phyloP scores from a whole-genome alignment of 2,113 vertebrate species.

The Dipodomys ordii region DNA sequence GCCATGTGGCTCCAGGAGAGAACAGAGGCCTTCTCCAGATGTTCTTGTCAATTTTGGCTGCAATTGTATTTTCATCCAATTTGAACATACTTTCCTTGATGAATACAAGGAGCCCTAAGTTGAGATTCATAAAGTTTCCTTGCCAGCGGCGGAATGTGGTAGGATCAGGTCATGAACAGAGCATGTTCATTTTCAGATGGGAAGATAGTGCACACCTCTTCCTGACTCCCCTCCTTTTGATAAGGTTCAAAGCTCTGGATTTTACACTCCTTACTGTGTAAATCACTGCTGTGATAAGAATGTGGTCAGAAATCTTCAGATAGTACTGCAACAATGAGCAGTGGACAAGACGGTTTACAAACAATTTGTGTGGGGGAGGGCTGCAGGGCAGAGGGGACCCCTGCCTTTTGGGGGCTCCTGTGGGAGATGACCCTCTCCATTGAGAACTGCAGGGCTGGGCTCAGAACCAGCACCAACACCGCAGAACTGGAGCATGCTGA shows the following conservation, averaged over 20 bases:
- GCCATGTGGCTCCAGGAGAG: conserved; percentile 73
- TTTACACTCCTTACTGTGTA: conserved; percentile 66
- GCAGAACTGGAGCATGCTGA: accelerated
- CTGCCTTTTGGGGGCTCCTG: too few relatives aligned
- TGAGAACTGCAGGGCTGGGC: neutral
- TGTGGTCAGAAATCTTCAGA: neutral
- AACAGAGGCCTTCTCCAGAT: conserved; percentile 66
- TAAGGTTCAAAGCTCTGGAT: conserved; percentile 65
- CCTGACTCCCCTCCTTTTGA: neutral
- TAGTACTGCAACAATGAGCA: neutral
- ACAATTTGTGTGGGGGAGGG: neutral
- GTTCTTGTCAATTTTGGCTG: conserved; percentile 62
- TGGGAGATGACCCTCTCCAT: too few relatives aligned
- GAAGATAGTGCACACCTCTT: neutral
- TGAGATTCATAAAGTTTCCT: conserved; percentile 51
- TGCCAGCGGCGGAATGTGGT: conserved; percentile 23
- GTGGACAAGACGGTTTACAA: neutral
- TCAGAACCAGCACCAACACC: accelerated
- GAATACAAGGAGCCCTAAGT: conserved; percentile 63
- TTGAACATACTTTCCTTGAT: conserved; percentile 74
- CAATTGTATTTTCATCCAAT: conserved; percentile 65
- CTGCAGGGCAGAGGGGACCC: too few relatives aligned
- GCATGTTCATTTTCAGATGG: neutral
- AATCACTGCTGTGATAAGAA: conserved; percentile 53
- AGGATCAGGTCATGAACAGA: conserved; percentile 10